phyloP scores from a whole-genome alignment of 1,140 invertebrate genomes.

The Mya arenaria region DNA sequence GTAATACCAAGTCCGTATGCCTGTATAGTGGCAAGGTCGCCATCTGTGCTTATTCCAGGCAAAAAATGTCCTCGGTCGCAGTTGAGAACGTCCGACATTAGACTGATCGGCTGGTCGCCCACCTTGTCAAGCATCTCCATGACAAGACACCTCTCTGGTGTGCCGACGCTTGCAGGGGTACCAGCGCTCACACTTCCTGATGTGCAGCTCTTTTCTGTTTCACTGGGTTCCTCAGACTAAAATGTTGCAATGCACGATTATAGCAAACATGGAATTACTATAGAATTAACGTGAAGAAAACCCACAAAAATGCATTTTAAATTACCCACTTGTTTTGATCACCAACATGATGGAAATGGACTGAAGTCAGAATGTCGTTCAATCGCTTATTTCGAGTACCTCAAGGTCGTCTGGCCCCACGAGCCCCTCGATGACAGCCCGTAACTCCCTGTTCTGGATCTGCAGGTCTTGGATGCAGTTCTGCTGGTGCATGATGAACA shows the following conservation, averaged over 20 bases:
- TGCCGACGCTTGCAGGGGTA: constrained; percentile 18
- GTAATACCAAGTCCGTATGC: constrained; percentile 36
- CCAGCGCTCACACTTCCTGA: constrained; percentile 5
- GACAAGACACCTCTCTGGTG: constrained; percentile 4
- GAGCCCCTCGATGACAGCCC: constrained; percentile 53
- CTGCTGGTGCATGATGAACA: constrained; percentile 50
- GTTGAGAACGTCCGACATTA: constrained; percentile 35
- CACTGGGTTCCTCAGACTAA: constrained; percentile 28
- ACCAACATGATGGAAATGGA: too few species aligned
- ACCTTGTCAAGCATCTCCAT: neutral
- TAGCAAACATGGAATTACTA: too few species aligned
- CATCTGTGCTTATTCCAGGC: constrained; percentile 48
- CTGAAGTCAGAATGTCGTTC: too few species aligned
- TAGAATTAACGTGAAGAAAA: too few species aligned
- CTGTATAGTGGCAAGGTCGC: constrained; percentile 48
- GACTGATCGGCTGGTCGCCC: constrained; percentile 1
- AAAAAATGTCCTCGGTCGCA: constrained; percentile 46
- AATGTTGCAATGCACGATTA: too few species aligned
- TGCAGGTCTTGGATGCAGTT: constrained; percentile 52
- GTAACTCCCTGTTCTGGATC: constrained; percentile 43
- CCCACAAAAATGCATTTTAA: too few species aligned
- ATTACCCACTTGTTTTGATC: too few species aligned
- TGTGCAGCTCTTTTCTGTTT: neutral
- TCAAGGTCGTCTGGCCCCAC: constrained; percentile 40
- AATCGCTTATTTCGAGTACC: too few species aligned